Conservation (phyloP, 2,888 invertebrate genomes). For the Danaus chrysippus region DNA sequence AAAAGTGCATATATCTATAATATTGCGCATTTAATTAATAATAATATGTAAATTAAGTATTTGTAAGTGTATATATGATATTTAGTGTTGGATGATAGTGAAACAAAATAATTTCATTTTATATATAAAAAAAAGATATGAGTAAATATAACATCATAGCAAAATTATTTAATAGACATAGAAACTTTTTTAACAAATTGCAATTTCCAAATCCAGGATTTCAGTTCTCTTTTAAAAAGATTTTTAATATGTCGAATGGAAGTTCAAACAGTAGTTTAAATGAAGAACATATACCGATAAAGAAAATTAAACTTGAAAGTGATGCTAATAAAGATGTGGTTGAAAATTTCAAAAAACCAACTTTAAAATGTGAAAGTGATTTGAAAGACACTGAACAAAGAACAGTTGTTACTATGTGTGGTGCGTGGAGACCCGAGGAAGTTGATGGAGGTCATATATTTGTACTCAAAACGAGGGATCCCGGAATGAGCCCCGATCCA, state of each 20-base stretch:
- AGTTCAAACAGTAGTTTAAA: conserved; percentile 47
- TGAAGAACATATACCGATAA: conserved; percentile 47
- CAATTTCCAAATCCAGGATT: conserved; percentile 7
- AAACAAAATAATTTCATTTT: not conserved
- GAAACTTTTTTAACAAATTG: conserved; percentile 16
- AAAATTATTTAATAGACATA: conserved; percentile 16
- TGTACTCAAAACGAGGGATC: conserved; percentile 58
- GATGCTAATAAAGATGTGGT: conserved; percentile 27
- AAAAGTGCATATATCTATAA: too few species aligned
- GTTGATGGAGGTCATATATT: conserved; percentile 69
- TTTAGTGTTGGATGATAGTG: too few species aligned
- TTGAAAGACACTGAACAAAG: conserved; percentile 39
- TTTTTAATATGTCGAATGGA: conserved; percentile 44
- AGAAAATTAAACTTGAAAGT: conserved; percentile 52
- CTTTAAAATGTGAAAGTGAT: conserved; percentile 21
- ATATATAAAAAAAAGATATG: conserved; percentile 1
- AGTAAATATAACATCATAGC: conserved; percentile 11
- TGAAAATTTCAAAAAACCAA: not conserved
- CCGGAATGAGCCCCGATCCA: conserved; percentile 68
- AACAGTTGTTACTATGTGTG: conserved; percentile 74
- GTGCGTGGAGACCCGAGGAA: conserved; percentile 72
- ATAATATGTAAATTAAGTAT: too few species aligned
- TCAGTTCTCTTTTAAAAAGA: conserved; percentile 11
- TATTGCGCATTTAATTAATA: too few species aligned
- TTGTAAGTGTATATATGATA: too few species aligned